A percentile compares a stretch with the other conserved stretches of the same genome.
Conservation (phyloP, 2,888 invertebrate species). For the Creontiades dilutus region DNA sequence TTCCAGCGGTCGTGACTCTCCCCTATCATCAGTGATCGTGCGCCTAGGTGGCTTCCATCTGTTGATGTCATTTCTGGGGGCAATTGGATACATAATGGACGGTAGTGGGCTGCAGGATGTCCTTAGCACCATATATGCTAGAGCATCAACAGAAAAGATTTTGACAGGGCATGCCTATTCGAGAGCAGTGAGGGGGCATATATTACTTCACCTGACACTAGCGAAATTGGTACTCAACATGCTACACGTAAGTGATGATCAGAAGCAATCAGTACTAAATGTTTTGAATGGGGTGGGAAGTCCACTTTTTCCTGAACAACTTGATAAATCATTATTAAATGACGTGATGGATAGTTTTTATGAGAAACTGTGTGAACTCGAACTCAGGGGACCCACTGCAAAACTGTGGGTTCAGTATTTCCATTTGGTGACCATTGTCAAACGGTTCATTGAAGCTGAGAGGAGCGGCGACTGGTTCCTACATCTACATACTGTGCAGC, state of each 20-base stretch:
- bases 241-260: too few relatives aligned
- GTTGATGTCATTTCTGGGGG: conserved; percentile 47
- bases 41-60: conserved; percentile 34
- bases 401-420: conserved; percentile 47
- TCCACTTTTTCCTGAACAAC: too few relatives aligned
- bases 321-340: too few relatives aligned
- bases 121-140: too few relatives aligned
- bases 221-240: conserved; percentile 46
- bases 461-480: conserved; percentile 21
- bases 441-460: conserved; percentile 66
- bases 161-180: conserved; percentile 77
- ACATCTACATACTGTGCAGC: not conserved
- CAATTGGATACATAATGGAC: conserved; percentile 26
- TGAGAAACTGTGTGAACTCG: too few relatives aligned
- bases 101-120: conserved; percentile 78
- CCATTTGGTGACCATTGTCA: conserved; percentile 55
- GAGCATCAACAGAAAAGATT: conserved; percentile 76
- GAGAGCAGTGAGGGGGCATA: conserved; percentile 76
- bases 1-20: not conserved
- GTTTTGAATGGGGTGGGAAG: too few relatives aligned
- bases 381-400: conserved; percentile 59
- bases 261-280: too few relatives aligned
- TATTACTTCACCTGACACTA: conserved; percentile 76
- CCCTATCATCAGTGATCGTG: not conserved
- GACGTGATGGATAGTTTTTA: too few relatives aligned